A percentile compares a stretch with the other conserved stretches of the same genome.
phyloP scores from a whole-genome alignment of 2,113 vertebrate species.

The Gallinago jamesoni region DNA sequence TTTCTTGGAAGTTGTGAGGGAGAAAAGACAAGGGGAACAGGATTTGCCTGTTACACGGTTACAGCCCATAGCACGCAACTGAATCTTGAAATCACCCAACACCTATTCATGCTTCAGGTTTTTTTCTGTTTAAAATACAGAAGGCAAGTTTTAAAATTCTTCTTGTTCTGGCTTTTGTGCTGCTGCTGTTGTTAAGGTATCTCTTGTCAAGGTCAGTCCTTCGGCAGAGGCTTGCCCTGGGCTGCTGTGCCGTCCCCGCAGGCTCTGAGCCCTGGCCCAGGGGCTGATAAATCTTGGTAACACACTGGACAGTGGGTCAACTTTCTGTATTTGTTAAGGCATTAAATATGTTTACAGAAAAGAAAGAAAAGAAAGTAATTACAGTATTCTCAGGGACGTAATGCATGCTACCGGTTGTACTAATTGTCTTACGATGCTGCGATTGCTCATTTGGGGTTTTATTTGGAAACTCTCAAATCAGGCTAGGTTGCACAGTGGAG shows the following conservation, averaged over 20 bases:
- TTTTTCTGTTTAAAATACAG: conserved; percentile 30
- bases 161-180: neutral
- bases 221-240: neutral
- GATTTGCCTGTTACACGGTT: neutral
- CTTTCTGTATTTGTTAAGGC: neutral
- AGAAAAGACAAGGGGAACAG: neutral
- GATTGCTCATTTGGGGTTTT: neutral
- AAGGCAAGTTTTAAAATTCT: neutral
- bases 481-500: neutral
- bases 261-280: neutral
- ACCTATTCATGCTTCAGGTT: neutral
- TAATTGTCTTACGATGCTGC: neutral
- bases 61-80: neutral
- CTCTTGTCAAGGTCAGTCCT: conserved; percentile 38
- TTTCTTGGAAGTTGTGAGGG: neutral
- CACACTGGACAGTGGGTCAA: neutral
- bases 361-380: neutral
- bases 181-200: neutral
- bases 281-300: neutral
- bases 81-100: neutral
- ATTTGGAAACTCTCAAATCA: neutral
- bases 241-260: neutral
- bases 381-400: neutral
- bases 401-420: neutral
- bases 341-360: neutral